Conservation (phyloP, 2,113 vertebrate genomes). For the Lycocorax pyrrhopterus region DNA sequence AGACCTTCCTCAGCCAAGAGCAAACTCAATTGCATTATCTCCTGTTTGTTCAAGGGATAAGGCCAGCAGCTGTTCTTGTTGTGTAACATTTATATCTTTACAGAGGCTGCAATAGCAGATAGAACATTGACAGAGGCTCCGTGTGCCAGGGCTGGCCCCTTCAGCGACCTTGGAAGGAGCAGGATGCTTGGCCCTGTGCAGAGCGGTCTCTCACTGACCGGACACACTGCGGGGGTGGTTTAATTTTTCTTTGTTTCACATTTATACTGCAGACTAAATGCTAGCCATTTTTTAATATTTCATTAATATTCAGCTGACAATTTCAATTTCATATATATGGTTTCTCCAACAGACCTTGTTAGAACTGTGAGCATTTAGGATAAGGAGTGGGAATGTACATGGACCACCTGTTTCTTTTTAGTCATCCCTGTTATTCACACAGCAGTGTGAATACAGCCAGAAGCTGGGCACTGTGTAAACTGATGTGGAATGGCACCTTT, state of each 20-base stretch:
- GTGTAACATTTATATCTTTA: not conserved
- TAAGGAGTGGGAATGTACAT: not conserved
- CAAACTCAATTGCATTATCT: slow-evolving; percentile 37
- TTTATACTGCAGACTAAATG: not conserved
- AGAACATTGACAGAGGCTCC: not conserved
- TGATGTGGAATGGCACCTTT: not conserved
- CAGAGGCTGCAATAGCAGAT: not conserved
- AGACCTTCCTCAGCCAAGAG: slow-evolving; percentile 35
- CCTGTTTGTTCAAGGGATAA: slow-evolving; percentile 46
- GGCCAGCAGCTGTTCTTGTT: slow-evolving; percentile 5
- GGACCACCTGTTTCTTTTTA: not conserved
- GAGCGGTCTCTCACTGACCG: not conserved
- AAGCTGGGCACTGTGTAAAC: not conserved
- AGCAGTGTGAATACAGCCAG: not conserved
- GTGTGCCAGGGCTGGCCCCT: not conserved
- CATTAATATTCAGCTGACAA: not conserved
- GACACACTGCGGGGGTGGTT: not conserved
- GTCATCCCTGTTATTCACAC: not conserved
- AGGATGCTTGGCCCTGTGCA: not conserved
- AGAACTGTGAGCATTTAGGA: not conserved
- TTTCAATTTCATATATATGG: not conserved
- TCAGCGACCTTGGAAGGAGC: not conserved
- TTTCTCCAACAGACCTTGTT: not conserved
- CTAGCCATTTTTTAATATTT: not conserved
- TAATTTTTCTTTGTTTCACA: not conserved